Evolutionary conservation across 2,888 invertebrate genomes (phyloP), one percentile per base, ranked within the genome.

Genomic region (Odontocerum albicorne): DNA sequence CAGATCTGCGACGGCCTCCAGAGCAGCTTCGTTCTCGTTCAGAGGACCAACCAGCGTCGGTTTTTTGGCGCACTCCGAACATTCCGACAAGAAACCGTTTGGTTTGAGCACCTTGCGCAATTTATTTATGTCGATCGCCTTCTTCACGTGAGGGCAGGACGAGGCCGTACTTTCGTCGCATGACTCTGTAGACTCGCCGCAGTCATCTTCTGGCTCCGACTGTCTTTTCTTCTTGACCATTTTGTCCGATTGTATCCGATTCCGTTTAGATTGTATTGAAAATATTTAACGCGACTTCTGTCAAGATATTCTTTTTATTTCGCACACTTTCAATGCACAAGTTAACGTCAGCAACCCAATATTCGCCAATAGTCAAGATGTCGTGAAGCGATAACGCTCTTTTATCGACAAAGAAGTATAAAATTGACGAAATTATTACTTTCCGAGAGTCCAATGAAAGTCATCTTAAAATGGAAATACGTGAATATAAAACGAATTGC

Each of bases 211-310:
- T 27, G 81, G 83, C 64, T 86, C 86, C 62, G 79, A 79, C 68
- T 88, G 87, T 70, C 86, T 82, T 77, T 86, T 83, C 77, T 86
- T 88, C 74, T 86, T 88, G 54, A 82, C 85, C 88, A 88, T 88
- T n/a, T n/a, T n/a, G n/a, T n/a, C n/a, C 27, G 6, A 7, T 27
- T 10, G 27, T 10, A 4, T 10, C 27, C 4, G 27, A 27, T 4
- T 10, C 6, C 27, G 6, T 10, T 27, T 10, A 10, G 10, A 4
- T 27, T 10, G 27, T 27, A 4, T 27, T 27, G 27, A 10, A 10
- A 27, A 27, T 27, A 27, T 27, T 27, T 27, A 10, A 27, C 27
- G 27, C 4, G 10, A 27, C 27, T 4, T 7, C 27, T 27, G 27
- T 27, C n/a, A n/a, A n/a, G n/a, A n/a, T n/a, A n/a, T n/a, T n/a